Conservation (phyloP, 1,140 invertebrate species). For the Zaprionus kolodkinae region DNA sequence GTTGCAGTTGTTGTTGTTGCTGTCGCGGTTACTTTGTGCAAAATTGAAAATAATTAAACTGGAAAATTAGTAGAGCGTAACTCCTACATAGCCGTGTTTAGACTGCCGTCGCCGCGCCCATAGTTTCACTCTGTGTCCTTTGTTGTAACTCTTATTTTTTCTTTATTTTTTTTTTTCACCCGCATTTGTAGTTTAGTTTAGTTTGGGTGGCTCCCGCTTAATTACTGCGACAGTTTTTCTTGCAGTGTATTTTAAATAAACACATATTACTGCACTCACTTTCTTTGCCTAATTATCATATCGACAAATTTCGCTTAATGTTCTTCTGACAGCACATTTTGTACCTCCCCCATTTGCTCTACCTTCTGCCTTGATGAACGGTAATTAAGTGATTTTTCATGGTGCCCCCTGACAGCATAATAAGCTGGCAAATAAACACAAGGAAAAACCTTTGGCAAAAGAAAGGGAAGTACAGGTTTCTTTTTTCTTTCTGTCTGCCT, state of each 20-base stretch:
- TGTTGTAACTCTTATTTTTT: conserved; percentile 2
- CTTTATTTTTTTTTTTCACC: neutral
- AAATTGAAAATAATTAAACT: conserved; percentile 80
- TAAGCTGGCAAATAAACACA: conserved; percentile 15
- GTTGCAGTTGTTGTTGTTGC: conserved; percentile 25
- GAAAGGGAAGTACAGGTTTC: neutral
- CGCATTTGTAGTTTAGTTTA: conserved; percentile 5
- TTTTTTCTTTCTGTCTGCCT: neutral
- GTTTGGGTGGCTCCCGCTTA: neutral
- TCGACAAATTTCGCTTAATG: conserved; percentile 7
- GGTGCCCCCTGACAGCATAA: conserved; percentile 6
- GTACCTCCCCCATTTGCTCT: neutral
- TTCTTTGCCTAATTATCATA: conserved; percentile 10
- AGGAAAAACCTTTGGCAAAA: conserved; percentile 8
- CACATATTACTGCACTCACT: neutral
- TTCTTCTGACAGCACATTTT: conserved; percentile 6
- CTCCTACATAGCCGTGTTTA: conserved; percentile 35
- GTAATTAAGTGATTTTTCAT: conserved; percentile 33
- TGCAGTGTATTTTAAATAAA: neutral
- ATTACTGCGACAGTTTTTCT: neutral
- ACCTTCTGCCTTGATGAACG: neutral
- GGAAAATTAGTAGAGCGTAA: conserved; percentile 80
- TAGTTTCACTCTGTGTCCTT: neutral
- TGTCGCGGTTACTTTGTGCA: conserved; percentile 75
- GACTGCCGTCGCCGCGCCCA: neutral